Percentiles rank a stretch among this genome's conserved stretches.
phyloP scores from a whole-genome alignment of 2,113 vertebrate genomes.

The Micronycteris hirsuta region DNA sequence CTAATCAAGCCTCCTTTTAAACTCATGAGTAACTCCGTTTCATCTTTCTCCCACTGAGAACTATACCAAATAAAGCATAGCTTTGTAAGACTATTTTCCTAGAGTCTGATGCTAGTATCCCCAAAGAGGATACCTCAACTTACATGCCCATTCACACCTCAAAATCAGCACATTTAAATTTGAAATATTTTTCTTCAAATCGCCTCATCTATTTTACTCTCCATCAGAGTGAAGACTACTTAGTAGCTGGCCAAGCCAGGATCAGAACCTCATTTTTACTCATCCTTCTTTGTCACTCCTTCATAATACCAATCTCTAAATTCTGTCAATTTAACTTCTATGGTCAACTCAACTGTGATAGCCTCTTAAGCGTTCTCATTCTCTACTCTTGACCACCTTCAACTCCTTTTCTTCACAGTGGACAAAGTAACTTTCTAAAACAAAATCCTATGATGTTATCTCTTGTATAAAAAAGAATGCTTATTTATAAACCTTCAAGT shows the following conservation, averaged over 20 bases:
- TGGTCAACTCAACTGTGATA: not conserved
- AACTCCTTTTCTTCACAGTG: not conserved
- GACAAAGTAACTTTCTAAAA: not conserved
- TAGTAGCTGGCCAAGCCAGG: not conserved
- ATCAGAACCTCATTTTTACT: not conserved
- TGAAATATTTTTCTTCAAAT: not conserved
- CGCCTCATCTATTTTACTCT: not conserved
- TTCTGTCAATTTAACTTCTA: not conserved
- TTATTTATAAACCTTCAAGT: not conserved
- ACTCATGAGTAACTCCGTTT: not conserved
- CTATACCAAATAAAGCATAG: not conserved
- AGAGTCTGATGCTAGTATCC: not conserved
- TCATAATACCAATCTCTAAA: not conserved
- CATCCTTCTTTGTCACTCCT: not conserved
- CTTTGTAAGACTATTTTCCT: not conserved
- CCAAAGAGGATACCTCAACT: not conserved
- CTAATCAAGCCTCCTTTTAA: not conserved
- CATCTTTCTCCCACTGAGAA: not conserved
- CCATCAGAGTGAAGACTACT: not conserved
- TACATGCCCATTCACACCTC: not conserved
- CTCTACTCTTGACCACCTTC: not conserved
- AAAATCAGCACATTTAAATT: not conserved
- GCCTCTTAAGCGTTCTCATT: not conserved
- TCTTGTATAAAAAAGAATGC: not conserved
- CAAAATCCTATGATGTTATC: not conserved